A percentile compares a stretch with the other conserved stretches of the same genome.
These are phyloP conservation scores for Teleogryllus occipitalis DNA, from an alignment of 1,140 invertebrate genomes.

Conservation along the genomic window DNA sequence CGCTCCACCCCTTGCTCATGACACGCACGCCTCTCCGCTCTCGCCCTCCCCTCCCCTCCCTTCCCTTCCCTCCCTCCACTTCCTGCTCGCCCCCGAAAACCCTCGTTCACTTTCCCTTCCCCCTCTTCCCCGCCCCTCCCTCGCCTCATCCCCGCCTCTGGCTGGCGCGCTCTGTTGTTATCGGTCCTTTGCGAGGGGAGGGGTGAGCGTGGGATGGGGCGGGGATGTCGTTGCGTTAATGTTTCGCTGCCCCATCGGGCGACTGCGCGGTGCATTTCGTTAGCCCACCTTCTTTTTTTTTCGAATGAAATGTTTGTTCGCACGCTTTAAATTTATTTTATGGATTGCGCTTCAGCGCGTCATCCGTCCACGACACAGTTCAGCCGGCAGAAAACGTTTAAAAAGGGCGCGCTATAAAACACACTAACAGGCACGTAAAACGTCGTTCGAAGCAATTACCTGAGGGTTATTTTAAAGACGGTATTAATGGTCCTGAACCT, in stretches of 20 bases:
- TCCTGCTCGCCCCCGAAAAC: no score
- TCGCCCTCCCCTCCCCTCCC: no score
- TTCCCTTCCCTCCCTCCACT: no score
- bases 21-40: no score
- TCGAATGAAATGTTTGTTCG: not conserved
- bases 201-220: not conserved
- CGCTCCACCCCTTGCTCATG: no score
- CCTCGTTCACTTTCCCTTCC: no score
- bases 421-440: not conserved
- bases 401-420: not conserved
- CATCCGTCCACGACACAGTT: not conserved
- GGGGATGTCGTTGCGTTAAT: not conserved
- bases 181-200: not conserved
- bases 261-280: not conserved
- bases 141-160: no score
- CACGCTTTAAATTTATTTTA: not conserved
- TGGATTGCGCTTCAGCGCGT: not conserved
- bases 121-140: no score
- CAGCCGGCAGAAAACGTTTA: not conserved
- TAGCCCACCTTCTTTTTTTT: not conserved
- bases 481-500: not conserved
- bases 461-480: not conserved
- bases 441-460: not conserved
- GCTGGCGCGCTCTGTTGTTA: not conserved
- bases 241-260: not conserved